Evolutionary conservation across 2,113 vertebrate species (phyloP), one percentile per base, ranked within the genome.

Genomic region (Sturnus vulgaris): DNA sequence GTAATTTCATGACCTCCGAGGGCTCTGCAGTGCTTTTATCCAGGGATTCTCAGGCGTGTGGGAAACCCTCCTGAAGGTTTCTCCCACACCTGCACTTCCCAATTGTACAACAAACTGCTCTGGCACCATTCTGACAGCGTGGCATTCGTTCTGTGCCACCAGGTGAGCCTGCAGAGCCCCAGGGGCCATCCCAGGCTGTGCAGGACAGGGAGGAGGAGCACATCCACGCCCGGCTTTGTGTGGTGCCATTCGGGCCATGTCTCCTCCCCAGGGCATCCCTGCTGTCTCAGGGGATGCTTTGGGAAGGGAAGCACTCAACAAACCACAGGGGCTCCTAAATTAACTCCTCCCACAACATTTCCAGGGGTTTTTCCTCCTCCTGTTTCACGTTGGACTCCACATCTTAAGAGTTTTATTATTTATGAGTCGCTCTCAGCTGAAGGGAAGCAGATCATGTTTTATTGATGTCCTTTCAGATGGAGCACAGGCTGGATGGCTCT

Each of bases 401-500:
- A 23, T 85, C 66, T 60, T n/a, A n/a, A 28, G 15, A 57, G 42
- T 25, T 92, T 83, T 60, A 75, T 92, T 93, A 92, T 96, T 94
- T 76, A 93, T 92, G 69, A 93, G 70, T 39, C 3, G 28, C 56
- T 78, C 28, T 42, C 49, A 73, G 82, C 81, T 77, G 70, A 91
- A 90, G 66, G 77, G 91, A 65, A 33, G 65, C 69, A 86, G 82
- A 28, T 84, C 60, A 63, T 95, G 65, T 90, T 95, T 95, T 87
- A 85, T 93, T 68, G 82, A 84, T 72, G 53, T 57, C 50, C 56
- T 78, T 81, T 68, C 40, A 63, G 65, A 71, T 11, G 90, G 77
- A 92, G 24, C 88, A 70, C 50, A 27, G 56, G 42, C 86, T 91
- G 37, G 30, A 15, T 24, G 30, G 56, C 23, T 72, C 61, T 75